Percentiles rank a stretch among this genome's conserved stretches.
These are phyloP conservation scores for Nasonia longicornis DNA, from an alignment of 1,140 invertebrate species.

Conservation along the genomic window DNA sequence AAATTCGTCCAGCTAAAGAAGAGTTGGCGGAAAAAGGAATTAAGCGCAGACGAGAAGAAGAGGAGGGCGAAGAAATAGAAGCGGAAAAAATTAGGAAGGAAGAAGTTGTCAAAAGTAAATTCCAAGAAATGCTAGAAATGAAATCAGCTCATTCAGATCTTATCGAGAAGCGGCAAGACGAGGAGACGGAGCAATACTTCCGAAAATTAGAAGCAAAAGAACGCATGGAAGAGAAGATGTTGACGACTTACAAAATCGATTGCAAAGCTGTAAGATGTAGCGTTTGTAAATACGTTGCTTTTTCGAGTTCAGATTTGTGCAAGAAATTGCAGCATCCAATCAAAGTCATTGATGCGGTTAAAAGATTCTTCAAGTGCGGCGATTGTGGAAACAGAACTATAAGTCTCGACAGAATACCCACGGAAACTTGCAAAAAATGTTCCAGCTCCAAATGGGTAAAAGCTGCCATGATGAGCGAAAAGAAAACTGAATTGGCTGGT, in stretches of 20 bases:
- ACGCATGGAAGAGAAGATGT: slow-evolving; percentile 92
- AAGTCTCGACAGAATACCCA: slow-evolving; percentile 82
- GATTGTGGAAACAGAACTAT: slow-evolving; percentile 87
- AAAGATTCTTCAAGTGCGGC: slow-evolving; percentile 91
- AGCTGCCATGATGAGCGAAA: slow-evolving; percentile 84
- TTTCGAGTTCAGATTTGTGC: slow-evolving; percentile 86
- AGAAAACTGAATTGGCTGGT: slow-evolving; percentile 68
- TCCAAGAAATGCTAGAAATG: slow-evolving; percentile 83
- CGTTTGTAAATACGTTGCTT: slow-evolving; percentile 91
- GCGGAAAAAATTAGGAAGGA: slow-evolving; percentile 59
- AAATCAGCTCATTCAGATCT: slow-evolving; percentile 83
- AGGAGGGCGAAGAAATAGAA: slow-evolving; percentile 66
- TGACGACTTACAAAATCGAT: slow-evolving; percentile 82
- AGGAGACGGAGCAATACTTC: slow-evolving; percentile 89
- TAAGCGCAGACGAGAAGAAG: slow-evolving; percentile 67
- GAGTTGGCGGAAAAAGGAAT: slow-evolving; percentile 70
- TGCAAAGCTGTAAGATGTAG: slow-evolving; percentile 90
- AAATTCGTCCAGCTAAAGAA: slow-evolving; percentile 68
- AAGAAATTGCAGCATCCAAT: slow-evolving; percentile 84
- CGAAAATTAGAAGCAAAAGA: slow-evolving; percentile 90
- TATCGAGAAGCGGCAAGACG: slow-evolving; percentile 78
- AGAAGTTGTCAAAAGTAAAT: slow-evolving; percentile 74
- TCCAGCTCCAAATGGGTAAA: slow-evolving; percentile 79
- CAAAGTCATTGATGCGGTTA: slow-evolving; percentile 82
- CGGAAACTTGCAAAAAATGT: slow-evolving; percentile 83